phyloP scores from a whole-genome alignment of 2,113 vertebrate genomes.

The Chaetops frenatus region DNA sequence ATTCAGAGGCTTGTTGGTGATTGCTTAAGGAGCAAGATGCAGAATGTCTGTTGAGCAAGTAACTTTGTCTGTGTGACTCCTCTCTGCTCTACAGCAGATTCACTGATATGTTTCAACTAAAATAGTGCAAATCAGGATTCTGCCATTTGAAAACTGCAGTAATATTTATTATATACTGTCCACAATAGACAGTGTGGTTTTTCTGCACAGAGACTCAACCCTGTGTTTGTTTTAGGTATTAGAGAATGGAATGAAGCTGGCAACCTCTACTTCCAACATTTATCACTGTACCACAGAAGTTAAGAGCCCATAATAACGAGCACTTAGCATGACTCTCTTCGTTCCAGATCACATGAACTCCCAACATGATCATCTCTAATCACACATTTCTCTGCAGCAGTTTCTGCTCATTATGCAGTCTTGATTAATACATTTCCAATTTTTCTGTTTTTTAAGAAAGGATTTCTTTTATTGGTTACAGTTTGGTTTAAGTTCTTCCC shows the following conservation, averaged over 20 bases:
- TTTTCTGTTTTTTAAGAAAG: neutral
- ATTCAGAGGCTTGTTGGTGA: neutral
- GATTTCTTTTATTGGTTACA: neutral
- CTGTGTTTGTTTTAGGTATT: neutral
- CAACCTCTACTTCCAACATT: neutral
- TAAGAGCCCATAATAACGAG: neutral
- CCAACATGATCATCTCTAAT: neutral
- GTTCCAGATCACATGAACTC: neutral
- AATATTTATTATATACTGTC: neutral
- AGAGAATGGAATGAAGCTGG: neutral
- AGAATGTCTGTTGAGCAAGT: neutral
- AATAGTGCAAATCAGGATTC: neutral
- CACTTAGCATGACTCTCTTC: neutral
- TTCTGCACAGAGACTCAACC: neutral
- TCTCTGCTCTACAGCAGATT: neutral
- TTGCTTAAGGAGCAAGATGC: neutral
- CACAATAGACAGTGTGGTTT: neutral
- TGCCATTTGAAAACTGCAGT: neutral
- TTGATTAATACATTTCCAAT: neutral
- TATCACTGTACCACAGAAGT: neutral
- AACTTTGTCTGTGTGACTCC: neutral
- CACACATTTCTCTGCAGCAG: neutral
- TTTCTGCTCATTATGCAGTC: neutral
- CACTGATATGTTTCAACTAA: neutral
- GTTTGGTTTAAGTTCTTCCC: neutral